These are phyloP conservation scores for Dryobates pubescens DNA, from an alignment of 2,797 vertebrate genomes.

Conservation along the genomic window DNA sequence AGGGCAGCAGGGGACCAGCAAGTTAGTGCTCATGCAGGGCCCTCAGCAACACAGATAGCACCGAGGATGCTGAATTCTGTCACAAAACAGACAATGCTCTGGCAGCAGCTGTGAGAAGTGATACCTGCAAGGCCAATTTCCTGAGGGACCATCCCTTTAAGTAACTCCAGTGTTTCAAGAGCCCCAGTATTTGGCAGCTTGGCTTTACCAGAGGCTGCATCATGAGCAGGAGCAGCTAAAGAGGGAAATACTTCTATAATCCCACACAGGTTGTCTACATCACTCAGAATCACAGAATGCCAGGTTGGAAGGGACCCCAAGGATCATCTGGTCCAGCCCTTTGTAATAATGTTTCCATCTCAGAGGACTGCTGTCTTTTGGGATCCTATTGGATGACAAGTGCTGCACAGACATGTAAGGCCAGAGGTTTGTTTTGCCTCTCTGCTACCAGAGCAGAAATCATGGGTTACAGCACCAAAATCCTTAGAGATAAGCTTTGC, in stretches of 20 bases:
- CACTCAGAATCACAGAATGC: too few species aligned
- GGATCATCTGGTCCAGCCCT: too few species aligned
- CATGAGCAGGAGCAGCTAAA: background rate
- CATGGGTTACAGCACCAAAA: background rate
- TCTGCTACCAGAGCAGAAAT: background rate
- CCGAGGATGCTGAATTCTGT: background rate
- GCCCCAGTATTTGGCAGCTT: background rate
- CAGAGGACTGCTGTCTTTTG: background rate
- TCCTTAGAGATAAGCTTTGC: background rate
- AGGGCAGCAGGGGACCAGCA: rapidly evolving
- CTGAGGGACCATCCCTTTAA: background rate
- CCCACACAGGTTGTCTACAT: background rate
- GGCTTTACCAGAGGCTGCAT: background rate
- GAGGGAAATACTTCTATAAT: background rate
- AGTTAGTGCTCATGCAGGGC: rapidly evolving
- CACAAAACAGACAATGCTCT: background rate
- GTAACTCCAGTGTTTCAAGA: background rate
- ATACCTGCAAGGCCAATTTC: background rate
- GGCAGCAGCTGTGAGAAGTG: background rate
- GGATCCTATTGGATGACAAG: background rate
- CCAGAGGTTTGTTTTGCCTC: background rate
- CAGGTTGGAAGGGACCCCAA: too few species aligned
- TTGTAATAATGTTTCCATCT: background rate
- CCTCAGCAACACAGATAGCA: background rate
- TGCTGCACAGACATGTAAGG: background rate